Percentiles rank a stretch among this genome's conserved stretches.
Evolutionary conservation across 2,113 vertebrate species (phyloP).

Genomic region (Telmatochromis brachygnathus): DNA sequence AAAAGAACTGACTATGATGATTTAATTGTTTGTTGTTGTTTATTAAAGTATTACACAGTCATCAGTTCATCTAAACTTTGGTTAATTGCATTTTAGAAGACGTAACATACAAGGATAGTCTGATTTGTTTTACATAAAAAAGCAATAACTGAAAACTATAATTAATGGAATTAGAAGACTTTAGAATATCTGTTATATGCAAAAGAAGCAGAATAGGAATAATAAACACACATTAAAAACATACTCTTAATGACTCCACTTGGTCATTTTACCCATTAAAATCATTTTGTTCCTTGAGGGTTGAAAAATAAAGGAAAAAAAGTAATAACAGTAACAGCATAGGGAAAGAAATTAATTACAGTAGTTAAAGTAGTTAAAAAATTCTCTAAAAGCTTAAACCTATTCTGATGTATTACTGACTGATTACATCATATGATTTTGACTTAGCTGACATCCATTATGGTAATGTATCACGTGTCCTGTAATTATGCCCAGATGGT

Average conservation of each 20-base stretch:
- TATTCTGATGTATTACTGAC: conserved; percentile 14
- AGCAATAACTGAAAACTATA: neutral
- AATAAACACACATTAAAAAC: neutral
- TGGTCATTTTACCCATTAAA: neutral
- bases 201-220: neutral
- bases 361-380: neutral
- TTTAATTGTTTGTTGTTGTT: neutral
- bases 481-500: conserved; percentile 56
- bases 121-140: neutral
- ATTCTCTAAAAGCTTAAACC: neutral
- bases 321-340: neutral
- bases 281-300: neutral
- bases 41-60: neutral
- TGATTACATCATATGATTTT: conserved; percentile 44
- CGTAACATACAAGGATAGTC: neutral
- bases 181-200: neutral
- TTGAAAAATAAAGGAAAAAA: neutral
- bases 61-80: neutral
- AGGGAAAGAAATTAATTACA: neutral
- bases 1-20: neutral
- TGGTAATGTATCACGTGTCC: conserved; percentile 35
- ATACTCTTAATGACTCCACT: neutral
- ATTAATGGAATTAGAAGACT: neutral
- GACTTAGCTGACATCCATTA: conserved; percentile 29
- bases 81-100: neutral